Percentiles rank a stretch among this genome's conserved stretches.
phyloP scores from a whole-genome alignment of 2,888 invertebrate genomes.

The Nemotelus pantherinus region DNA sequence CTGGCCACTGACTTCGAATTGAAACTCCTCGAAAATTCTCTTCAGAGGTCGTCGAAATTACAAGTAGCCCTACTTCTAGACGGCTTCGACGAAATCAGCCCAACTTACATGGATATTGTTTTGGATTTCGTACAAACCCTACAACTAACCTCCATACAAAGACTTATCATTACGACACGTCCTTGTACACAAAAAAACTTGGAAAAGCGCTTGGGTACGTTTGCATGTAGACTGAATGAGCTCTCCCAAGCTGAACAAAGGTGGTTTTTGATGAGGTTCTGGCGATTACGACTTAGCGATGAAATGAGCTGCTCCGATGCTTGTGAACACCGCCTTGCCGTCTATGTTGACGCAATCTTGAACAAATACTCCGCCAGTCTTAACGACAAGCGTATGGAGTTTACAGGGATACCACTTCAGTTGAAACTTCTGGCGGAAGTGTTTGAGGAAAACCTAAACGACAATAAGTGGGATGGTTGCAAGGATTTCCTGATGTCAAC shows the following conservation, averaged over 20 bases:
- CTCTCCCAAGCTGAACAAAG: constrained; percentile 14
- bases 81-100: constrained; percentile 39
- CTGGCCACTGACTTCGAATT: constrained; percentile 25
- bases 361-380: constrained; percentile 15
- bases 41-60: not conserved
- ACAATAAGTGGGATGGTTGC: not conserved
- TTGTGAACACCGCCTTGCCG: not conserved
- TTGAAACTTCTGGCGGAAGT: constrained; percentile 23
- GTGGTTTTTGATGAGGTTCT: constrained; percentile 13
- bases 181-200: constrained; percentile 11
- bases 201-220: constrained; percentile 10
- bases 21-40: not conserved
- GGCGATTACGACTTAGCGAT: not conserved
- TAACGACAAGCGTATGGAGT: not conserved
- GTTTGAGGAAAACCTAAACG: constrained; percentile 3
- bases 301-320: not conserved
- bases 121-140: not conserved
- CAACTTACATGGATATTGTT: constrained; percentile 18
- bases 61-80: constrained; percentile 32
- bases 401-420: constrained; percentile 33
- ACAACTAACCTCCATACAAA: not conserved
- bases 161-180: constrained; percentile 22
- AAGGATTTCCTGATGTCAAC: not conserved
- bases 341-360: not conserved
- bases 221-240: constrained; percentile 3